Base-by-base conservation (phyloP, 2,888 invertebrate genomes). In the Gymnosoma rotundatum region DNA sequence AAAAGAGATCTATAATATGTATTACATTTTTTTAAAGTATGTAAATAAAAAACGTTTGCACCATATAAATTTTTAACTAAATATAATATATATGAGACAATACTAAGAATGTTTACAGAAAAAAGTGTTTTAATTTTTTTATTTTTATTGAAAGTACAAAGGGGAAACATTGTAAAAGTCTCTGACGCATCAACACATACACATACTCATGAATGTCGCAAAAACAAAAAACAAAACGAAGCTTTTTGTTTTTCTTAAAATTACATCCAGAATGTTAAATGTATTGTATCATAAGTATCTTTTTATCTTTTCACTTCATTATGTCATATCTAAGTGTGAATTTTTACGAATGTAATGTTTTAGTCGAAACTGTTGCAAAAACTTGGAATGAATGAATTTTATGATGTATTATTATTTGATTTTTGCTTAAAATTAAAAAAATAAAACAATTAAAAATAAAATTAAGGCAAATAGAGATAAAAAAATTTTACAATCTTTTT, bases 21-120 rank as follows among this genome's bases (percentile, higher is more conserved):
- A n/a, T n/a, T n/a, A n/a, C n/a, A n/a, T n/a, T n/a, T n/a, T 5
- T 32, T 32, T 32, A 1, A 12, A 20, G 9, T 20, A 8, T 54
- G 20, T 63, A 38, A 32, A 69, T 74, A 32, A 66, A n/a, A 9
- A 36, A 54, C 38, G 48, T 69, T 16, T 75, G 32, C 21, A 36
- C 25, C 70, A 64, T 66, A 52, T 36, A 56, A 72, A 63, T 50
- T 72, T 70, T 72, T n/a, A 56, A 18, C 36, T 48, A 16, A 56
- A 72, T 72, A 50, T 78, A 9, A 61, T 50, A 21, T 63, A 45
- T 63, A 36, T 9, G 32, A 38, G 69, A 60, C 42, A 25, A 52
- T 72, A 25, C 42, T 72, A 32, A 66, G 20, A 60, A 52, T 20
- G 50, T 63, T n/a, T 42, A 21, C 16, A 25, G 0, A 21, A 42